Percentiles rank a stretch among this genome's conserved stretches.
Evolutionary conservation across 2,797 vertebrate species (phyloP).

Genomic region (Melanotaenia maccullochi): DNA sequence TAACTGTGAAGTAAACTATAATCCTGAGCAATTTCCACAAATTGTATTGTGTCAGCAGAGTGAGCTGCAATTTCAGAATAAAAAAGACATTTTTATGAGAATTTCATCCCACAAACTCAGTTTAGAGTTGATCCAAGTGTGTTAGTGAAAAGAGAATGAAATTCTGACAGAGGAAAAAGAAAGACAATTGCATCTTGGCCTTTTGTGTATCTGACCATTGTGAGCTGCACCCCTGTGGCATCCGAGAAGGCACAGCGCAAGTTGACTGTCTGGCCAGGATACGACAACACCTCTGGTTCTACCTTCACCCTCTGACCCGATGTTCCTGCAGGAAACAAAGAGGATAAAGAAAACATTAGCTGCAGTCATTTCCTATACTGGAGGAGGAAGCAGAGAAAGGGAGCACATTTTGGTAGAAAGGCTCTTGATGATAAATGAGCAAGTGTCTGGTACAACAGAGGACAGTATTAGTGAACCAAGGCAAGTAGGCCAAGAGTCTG

Average conservation of each 20-base stretch:
- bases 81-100: slow-evolving; percentile 49
- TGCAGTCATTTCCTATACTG: slow-evolving; percentile 14
- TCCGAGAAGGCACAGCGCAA: slow-evolving; percentile 84
- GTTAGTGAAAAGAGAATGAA: slow-evolving; percentile 29
- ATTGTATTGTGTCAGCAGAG: slow-evolving; percentile 48
- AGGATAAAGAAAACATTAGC: slow-evolving; percentile 39
- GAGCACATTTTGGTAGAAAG: slow-evolving; percentile 43
- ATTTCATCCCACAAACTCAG: slow-evolving; percentile 35
- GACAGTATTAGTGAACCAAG: slow-evolving; percentile 67
- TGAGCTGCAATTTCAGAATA: slow-evolving; percentile 36
- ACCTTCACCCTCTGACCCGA: slow-evolving; percentile 84
- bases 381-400: slow-evolving; percentile 21
- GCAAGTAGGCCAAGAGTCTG: slow-evolving; percentile 77
- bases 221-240: slow-evolving; percentile 73
- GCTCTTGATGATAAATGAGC: slow-evolving; percentile 71
- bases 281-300: slow-evolving; percentile 82
- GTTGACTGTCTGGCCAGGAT: slow-evolving; percentile 81
- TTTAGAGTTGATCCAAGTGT: slow-evolving; percentile 30
- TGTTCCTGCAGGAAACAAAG: slow-evolving; percentile 58
- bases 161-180: slow-evolving; percentile 13
- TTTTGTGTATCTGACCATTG: slow-evolving; percentile 77
- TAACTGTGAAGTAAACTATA: slow-evolving; percentile 29
- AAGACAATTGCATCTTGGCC: slow-evolving; percentile 15
- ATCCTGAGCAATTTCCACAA: slow-evolving; percentile 38
- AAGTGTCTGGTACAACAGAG: slow-evolving; percentile 67